phyloP scores from a whole-genome alignment of 2,888 invertebrate genomes.

The Xestia rhomboidea region DNA sequence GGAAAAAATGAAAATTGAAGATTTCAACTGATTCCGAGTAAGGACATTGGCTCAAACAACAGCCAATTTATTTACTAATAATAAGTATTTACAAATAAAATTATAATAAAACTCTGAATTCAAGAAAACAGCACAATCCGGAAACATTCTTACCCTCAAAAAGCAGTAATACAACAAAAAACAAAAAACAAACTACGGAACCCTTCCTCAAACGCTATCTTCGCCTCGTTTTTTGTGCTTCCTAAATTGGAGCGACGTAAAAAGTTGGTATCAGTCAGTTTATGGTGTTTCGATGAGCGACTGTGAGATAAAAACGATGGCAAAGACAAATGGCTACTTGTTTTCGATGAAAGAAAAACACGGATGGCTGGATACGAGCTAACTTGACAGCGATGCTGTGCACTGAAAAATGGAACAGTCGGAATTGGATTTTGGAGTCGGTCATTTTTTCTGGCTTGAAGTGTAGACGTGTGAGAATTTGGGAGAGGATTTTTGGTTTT shows the following conservation, averaged over 20 bases:
- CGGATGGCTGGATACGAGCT: constrained; percentile 46
- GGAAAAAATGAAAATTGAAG: background rate
- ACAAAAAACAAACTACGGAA: constrained; percentile 40
- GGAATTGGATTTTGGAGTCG: constrained; percentile 37
- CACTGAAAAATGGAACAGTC: constrained; percentile 41
- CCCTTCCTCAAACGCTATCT: constrained; percentile 36
- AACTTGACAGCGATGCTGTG: constrained; percentile 42
- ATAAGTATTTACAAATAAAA: background rate
- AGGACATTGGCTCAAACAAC: background rate
- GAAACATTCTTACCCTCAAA: background rate
- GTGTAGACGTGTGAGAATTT: background rate
- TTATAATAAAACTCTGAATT: background rate
- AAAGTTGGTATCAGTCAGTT: constrained; percentile 68
- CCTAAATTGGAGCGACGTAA: constrained; percentile 70
- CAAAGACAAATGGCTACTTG: constrained; percentile 66
- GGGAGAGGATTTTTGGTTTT: background rate
- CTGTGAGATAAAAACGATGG: constrained; percentile 68
- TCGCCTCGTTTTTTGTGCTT: constrained; percentile 67
- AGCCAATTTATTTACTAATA: background rate
- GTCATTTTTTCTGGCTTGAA: constrained; percentile 35
- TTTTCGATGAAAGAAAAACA: constrained; percentile 60
- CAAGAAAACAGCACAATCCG: background rate
- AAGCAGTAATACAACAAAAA: constrained; percentile 7
- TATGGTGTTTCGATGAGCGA: constrained; percentile 71
- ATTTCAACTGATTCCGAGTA: background rate